Base-by-base conservation (phyloP, 1,140 invertebrate genomes). In the Ruditapes philippinarum region DNA sequence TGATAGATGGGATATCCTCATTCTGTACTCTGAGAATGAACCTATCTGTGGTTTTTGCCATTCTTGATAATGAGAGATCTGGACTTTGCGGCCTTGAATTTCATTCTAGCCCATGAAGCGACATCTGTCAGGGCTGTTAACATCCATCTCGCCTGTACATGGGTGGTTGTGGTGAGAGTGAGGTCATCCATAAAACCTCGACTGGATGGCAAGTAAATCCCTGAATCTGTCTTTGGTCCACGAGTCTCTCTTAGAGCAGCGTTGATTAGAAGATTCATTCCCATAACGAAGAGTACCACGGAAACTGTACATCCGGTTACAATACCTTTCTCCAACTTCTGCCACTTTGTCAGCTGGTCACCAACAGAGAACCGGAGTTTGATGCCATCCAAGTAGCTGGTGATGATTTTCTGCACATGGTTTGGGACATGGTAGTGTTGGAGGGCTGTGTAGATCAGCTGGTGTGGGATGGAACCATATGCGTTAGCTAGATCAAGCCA, bases 401-500 rank as follows among this genome's bases (percentile, higher is more conserved):
- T 80, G 49, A 80, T 60, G 14, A 80, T 80, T 36, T 80, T 80
- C 54, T 60, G 51, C 1, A 80, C 33, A 38, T 80, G 78, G 19
- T n/a, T 11, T 7, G 12, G 12, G 38, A 80, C 78, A 60, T 80
- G 51, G 78, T 80, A 80, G 78, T 80, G 54, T 54, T 62, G 25
- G 78, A 80, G 78, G 54, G 78, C 78, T 80, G 51, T 80, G 51
- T 80, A 80, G 49, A 80, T 80, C 4, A 80, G 49, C 54, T 80
- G 78, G 31, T 33, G 78, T 57, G 49, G 76, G 11, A 60, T 38
- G 78, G 78, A 80, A 31, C 65, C 51, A 19, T 57, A 57, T 4
- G 7, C 51, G 9, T 91, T 92, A 38, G 90, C 90, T 28, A 91
- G 49, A 54, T 91, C 90, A 45, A 7, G 42, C 14, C 42, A 92